Base-by-base conservation (phyloP, 2,113 vertebrate genomes). In the Calyptommatus sinebrachiatus region DNA sequence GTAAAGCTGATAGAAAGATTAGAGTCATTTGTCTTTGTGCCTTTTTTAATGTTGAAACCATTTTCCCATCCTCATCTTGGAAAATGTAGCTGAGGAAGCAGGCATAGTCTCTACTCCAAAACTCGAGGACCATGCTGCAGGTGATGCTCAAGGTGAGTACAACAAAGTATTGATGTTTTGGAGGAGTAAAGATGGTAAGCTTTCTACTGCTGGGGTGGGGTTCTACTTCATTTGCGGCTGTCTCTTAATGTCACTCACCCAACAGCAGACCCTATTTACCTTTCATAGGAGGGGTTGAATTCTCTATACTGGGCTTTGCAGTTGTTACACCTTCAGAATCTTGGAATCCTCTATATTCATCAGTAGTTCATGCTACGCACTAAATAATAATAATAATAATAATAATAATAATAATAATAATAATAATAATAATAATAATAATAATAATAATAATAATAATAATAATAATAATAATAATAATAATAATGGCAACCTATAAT, bases 121-220 rank as follows among this genome's bases (percentile, higher is more conserved):
- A 87, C 89, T 91, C 86, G 94, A 96, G 73, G 94, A 94, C 86
- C 94, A 94, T 2, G 94, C 94, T 24, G 94, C 93, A 5, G 94
- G 93, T 87, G 94, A 94, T 11, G 71, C 85, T 79, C 93, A 94
- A 95, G 95, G 95, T 96, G 62, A 91, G 94, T 93, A 67, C 48
- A 8, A 22, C 53, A 16, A 2, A 12, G 4, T 1, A 0, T 14
- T 2, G 8, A 10, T 28, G 22, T 22, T 14, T 41, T 0, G 48
- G 53, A 78, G 77, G 41, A 61, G 22, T 61, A 22, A 22, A 67
- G 61, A 62, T 78, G 24, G 31, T 61, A 29, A 45, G 53, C 50
- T 61, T 4, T n/a, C 11, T 12, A 16, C 28, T 60, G 29, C 21
- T 73, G 28, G 72, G 71, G 29, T 3, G 9, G 53, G 0, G 5